A percentile compares a stretch with the other conserved stretches of the same genome.
phyloP scores from a whole-genome alignment of 2,113 vertebrate species.

The Emydocephalus ijimae region DNA sequence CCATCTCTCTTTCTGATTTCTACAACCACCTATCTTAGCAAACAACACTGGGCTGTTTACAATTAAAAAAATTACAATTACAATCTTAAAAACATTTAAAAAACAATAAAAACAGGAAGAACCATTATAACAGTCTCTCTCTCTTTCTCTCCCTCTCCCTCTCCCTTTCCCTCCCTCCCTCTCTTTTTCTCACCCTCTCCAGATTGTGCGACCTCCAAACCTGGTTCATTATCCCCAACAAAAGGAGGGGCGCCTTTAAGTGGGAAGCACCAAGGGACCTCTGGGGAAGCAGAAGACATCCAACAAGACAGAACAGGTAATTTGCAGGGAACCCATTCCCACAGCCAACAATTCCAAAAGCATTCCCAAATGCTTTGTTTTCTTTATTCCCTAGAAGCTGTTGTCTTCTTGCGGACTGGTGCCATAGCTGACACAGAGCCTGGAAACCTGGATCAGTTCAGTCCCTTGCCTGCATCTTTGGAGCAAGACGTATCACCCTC shows the following conservation, averaged over 20 bases:
- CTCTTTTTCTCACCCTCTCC: neutral
- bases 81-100: too few species aligned
- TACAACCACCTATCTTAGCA: too few species aligned
- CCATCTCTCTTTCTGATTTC: too few species aligned
- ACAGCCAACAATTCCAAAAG: neutral
- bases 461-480: neutral
- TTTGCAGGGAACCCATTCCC: neutral
- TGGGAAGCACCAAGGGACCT: neutral
- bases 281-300: accelerated
- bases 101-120: too few species aligned
- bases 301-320: neutral
- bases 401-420: neutral
- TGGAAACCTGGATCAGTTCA: neutral
- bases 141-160: too few species aligned
- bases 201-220: slow-evolving; percentile 52
- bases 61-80: too few species aligned
- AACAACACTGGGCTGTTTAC: too few species aligned
- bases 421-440: slow-evolving; percentile 30
- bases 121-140: too few species aligned
- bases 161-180: neutral
- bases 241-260: slow-evolving; percentile 50
- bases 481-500: neutral
- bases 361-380: neutral
- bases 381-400: neutral
- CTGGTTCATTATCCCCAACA: slow-evolving; percentile 50